These are phyloP conservation scores for Drosophila mauritiana DNA, from an alignment of 1,140 invertebrate genomes.

Conservation along the genomic window DNA sequence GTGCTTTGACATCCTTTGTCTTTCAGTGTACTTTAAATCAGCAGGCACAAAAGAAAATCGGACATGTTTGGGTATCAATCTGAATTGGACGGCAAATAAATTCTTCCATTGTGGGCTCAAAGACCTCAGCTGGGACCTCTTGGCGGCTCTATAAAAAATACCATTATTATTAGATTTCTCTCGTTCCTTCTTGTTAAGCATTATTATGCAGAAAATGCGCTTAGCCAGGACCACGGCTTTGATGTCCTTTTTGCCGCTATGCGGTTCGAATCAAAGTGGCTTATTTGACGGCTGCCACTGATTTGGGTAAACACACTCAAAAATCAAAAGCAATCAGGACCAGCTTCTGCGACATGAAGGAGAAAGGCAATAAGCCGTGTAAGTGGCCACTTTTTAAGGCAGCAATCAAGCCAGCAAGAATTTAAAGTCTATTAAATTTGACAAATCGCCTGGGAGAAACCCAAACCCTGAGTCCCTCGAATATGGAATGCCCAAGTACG, in stretches of 20 bases:
- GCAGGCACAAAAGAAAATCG: background rate
- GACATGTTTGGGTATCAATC: constrained; percentile 34
- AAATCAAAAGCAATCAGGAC: constrained; percentile 29
- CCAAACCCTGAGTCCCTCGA: constrained; percentile 20
- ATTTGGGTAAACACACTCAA: constrained; percentile 64
- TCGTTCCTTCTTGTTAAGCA: constrained; percentile 52
- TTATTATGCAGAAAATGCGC: constrained; percentile 77
- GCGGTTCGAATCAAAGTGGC: constrained; percentile 69
- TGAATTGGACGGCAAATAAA: constrained; percentile 20
- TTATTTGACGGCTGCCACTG: constrained; percentile 70
- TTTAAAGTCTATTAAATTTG: constrained; percentile 74
- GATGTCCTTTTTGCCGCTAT: constrained; percentile 60
- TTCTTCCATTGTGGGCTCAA: constrained; percentile 19
- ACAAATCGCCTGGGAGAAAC: constrained; percentile 55
- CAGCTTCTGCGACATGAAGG: constrained; percentile 38
- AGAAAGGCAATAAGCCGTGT: constrained; percentile 77
- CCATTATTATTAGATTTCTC: constrained; percentile 28
- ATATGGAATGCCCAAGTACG: constrained; percentile 7
- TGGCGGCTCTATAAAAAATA: constrained; percentile 36
- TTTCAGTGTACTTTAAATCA: constrained; percentile 1
- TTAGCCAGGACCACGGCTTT: constrained; percentile 60
- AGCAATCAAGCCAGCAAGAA: constrained; percentile 46
- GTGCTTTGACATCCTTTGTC: too few relatives aligned
- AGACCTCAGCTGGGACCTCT: constrained; percentile 9
- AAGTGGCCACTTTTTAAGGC: constrained; percentile 69